Evolutionary conservation across 2,797 vertebrate species (phyloP).

Genomic region (Gymnoscopelus braueri): DNA sequence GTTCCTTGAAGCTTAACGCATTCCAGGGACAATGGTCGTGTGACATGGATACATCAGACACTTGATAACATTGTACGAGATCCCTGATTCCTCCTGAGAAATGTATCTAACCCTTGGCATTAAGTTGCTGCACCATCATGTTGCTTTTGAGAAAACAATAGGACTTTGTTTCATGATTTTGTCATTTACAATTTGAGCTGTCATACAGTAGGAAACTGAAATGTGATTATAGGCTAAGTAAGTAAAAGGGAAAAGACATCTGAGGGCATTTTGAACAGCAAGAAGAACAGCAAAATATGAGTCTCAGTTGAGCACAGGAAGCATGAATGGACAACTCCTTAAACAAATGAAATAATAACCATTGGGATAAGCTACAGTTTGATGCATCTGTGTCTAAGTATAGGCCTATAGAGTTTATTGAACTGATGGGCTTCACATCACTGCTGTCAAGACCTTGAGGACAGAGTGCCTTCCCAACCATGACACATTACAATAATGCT

Average conservation of each 20-base stretch:
- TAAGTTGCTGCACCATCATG: no score
- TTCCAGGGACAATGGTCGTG: neutral
- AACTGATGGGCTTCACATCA: constrained; percentile 26
- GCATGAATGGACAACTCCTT: neutral
- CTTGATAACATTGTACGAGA: no score
- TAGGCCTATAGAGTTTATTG: no score
- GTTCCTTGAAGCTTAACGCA: constrained; percentile 2
- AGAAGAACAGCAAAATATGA: neutral
- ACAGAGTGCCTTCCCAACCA: constrained; percentile 59
- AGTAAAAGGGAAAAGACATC: no score
- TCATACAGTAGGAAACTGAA: no score
- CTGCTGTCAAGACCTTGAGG: constrained; percentile 52
- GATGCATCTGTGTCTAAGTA: neutral
- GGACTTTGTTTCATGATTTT: no score
- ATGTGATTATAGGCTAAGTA: no score
- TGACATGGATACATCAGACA: neutral
- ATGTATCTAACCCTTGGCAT: no score
- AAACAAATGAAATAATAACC: neutral
- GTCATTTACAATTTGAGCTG: no score
- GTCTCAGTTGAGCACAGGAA: neutral
- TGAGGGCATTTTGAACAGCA: no score
- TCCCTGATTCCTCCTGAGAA: no score
- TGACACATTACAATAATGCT: constrained; percentile 72
- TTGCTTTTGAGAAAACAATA: no score
- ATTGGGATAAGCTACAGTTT: neutral